Evolutionary conservation across 37 sponge, comb jelly and placozoan species (phyloP).

Genomic region (Crambe crambe): DNA sequence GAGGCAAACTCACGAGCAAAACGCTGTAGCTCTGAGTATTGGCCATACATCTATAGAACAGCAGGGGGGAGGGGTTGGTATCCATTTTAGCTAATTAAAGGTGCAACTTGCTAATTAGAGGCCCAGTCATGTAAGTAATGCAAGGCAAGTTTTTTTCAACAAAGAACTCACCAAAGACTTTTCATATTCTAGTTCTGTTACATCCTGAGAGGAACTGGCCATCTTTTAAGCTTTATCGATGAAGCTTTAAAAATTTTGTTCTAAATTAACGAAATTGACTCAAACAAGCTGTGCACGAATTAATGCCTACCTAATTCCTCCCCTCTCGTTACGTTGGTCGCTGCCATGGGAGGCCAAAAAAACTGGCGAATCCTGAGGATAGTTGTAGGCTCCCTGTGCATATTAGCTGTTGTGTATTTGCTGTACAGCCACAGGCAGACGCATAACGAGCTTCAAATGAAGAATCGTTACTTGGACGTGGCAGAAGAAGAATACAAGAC

Average conservation of each 20-base stretch:
- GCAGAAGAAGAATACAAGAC: background rate
- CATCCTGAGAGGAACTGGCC: constrained; percentile 1
- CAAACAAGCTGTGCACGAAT: too few relatives aligned
- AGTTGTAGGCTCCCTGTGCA: background rate
- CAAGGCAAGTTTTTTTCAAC: too few relatives aligned
- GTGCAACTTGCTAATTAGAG: too few relatives aligned
- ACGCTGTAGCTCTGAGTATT: constrained; percentile 29
- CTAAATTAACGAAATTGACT: too few relatives aligned
- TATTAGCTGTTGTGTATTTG: background rate
- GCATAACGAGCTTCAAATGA: background rate
- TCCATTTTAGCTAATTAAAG: background rate
- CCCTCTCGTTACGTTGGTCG: background rate
- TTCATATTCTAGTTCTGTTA: constrained; percentile 20
- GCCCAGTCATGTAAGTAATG: too few relatives aligned
- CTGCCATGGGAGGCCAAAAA: background rate
- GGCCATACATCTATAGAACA: constrained; percentile 46
- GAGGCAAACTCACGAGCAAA: constrained; percentile 54
- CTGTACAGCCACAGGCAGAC: background rate
- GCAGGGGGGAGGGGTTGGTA: too few relatives aligned
- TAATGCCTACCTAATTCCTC: too few relatives aligned
- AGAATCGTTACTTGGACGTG: background rate
- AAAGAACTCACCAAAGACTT: constrained; percentile 25
- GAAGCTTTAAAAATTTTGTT: too few relatives aligned
- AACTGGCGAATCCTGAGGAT: background rate
- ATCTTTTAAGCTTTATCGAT: too few relatives aligned